These are phyloP conservation scores for Malurus splendens DNA, from an alignment of 2,797 vertebrate species.

Conservation along the genomic window DNA sequence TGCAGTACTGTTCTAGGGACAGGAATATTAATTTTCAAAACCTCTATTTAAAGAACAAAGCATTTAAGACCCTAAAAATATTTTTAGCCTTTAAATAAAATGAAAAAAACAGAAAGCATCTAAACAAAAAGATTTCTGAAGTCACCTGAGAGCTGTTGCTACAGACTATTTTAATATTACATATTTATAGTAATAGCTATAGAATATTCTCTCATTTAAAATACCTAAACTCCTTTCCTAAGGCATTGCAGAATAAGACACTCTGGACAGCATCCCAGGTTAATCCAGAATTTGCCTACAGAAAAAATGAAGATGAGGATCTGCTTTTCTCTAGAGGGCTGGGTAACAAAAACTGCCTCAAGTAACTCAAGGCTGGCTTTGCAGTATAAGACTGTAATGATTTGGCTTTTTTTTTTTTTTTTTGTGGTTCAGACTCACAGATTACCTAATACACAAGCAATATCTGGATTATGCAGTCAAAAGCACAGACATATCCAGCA, in stretches of 20 bases:
- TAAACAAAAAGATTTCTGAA: background rate
- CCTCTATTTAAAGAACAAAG: background rate
- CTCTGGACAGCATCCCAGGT: background rate
- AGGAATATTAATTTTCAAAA: slow-evolving; percentile 34
- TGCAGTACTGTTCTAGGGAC: background rate
- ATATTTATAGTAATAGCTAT: background rate
- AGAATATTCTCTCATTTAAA: background rate
- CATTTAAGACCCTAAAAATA: background rate
- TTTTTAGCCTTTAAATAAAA: background rate
- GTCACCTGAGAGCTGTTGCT: background rate
- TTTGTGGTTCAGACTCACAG: background rate
- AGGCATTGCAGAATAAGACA: background rate
- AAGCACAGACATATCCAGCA: background rate
- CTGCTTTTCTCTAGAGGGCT: background rate
- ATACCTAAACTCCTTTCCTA: background rate
- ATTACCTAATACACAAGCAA: background rate
- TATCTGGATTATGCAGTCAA: background rate
- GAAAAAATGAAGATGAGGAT: background rate
- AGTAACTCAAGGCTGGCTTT: background rate
- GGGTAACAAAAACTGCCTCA: background rate
- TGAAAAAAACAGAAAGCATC: background rate
- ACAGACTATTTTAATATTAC: background rate
- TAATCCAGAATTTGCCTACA: background rate
- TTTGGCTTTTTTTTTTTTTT: no score
- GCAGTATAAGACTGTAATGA: background rate